Conservation (phyloP, 2,113 vertebrate genomes). For the Apeltes quadracus region DNA sequence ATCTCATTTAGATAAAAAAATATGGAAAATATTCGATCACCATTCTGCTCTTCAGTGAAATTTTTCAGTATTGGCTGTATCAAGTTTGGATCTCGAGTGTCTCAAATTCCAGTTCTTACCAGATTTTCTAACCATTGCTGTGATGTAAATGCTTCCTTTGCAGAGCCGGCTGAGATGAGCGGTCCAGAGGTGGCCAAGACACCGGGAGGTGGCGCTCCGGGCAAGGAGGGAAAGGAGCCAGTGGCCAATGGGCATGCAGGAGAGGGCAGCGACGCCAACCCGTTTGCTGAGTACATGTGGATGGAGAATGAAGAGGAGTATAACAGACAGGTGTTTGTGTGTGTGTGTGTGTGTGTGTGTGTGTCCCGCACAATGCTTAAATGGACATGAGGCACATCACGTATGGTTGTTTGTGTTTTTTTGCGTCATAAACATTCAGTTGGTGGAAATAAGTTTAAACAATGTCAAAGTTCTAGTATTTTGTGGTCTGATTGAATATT, state of each 20-base stretch:
- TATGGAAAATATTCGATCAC: constrained; percentile 5
- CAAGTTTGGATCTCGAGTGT: background rate
- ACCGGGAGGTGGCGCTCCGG: constrained; percentile 73
- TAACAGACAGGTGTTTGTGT: constrained; percentile 87
- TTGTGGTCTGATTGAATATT: background rate
- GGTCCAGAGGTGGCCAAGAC: constrained; percentile 87
- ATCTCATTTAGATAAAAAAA: constrained; percentile 3
- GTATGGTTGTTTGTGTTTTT: too few relatives aligned
- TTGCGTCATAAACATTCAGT: background rate
- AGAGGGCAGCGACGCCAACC: constrained; percentile 85
- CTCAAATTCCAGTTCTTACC: background rate
- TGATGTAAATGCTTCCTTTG: background rate
- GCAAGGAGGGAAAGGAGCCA: constrained; percentile 89
- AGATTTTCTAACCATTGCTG: background rate
- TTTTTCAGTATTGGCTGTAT: constrained; percentile 17
- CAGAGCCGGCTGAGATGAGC: constrained; percentile 91
- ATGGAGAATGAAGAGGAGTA: constrained; percentile 99
- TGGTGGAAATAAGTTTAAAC: background rate
- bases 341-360: too few relatives aligned
- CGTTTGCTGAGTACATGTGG: constrained; percentile 99
- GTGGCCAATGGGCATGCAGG: constrained; percentile 88
- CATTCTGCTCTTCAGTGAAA: background rate
- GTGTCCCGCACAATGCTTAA: background rate
- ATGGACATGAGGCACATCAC: background rate
- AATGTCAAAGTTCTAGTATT: background rate